Conservation (phyloP, 1,140 invertebrate species). For the Bombus sylvicola region DNA sequence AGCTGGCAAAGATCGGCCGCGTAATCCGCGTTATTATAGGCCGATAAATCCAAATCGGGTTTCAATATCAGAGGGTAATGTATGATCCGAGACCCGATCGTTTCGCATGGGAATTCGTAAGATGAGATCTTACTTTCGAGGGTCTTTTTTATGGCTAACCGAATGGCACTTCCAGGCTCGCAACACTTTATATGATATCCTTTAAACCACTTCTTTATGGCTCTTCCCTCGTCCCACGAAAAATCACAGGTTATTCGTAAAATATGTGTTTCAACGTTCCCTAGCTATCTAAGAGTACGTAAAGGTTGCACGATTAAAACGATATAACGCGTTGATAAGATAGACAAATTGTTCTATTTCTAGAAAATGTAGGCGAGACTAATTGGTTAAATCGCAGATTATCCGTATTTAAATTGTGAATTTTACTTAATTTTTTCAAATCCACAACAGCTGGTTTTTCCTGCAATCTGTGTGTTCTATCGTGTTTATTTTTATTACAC, state of each 20-base stretch:
- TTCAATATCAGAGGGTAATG: constrained; percentile 41
- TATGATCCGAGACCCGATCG: neutral
- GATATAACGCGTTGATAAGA: neutral
- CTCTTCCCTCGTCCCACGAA: neutral
- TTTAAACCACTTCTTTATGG: constrained; percentile 37
- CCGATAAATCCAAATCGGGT: constrained; percentile 45
- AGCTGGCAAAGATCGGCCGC: neutral
- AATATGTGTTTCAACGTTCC: neutral
- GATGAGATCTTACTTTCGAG: constrained; percentile 18
- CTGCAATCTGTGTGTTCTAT: accelerated
- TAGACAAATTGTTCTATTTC: neutral
- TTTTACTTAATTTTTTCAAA: neutral
- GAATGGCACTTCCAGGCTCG: constrained; percentile 9
- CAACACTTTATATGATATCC: constrained; percentile 31
- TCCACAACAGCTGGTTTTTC: no score
- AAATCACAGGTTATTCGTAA: neutral
- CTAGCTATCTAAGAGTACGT: neutral
- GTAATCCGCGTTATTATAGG: constrained; percentile 4
- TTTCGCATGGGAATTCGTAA: constrained; percentile 19
- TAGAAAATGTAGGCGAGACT: accelerated
- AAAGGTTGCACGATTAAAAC: neutral
- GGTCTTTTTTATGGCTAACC: constrained; percentile 31
- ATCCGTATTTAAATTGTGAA: neutral
- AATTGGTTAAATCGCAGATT: no score
- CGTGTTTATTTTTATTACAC: no score